These are phyloP conservation scores for Mustelus asterias DNA, from an alignment of 2,113 vertebrate genomes.

Conservation along the genomic window DNA sequence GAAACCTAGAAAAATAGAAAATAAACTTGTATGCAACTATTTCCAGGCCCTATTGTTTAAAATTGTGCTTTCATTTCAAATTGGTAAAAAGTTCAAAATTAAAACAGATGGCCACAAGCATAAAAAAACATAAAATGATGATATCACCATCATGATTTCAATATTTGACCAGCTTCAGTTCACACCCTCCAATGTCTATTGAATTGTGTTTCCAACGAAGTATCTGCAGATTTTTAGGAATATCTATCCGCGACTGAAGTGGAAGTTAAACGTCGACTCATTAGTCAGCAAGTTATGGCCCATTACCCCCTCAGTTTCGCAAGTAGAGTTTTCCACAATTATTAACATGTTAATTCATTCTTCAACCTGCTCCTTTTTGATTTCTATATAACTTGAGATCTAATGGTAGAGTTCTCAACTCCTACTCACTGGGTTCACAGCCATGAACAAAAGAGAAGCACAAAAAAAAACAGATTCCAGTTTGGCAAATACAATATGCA, in stretches of 20 bases:
- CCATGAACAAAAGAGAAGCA: neutral
- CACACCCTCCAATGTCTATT: neutral
- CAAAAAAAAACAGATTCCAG: neutral
- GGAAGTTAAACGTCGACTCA: neutral
- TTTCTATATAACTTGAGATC: neutral
- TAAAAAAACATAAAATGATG: neutral
- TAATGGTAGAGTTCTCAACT: neutral
- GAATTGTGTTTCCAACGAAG: neutral
- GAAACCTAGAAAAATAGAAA: slow-evolving; percentile 68
- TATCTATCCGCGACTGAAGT: neutral
- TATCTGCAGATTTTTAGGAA: neutral
- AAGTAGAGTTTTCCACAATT: neutral
- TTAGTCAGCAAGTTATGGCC: neutral
- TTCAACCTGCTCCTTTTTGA: neutral
- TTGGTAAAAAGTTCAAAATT: neutral
- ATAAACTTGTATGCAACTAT: neutral
- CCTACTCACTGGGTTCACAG: neutral
- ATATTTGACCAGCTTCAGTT: neutral
- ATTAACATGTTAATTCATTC: neutral
- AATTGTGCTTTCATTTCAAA: neutral
- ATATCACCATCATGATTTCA: neutral
- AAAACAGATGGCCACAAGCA: neutral
- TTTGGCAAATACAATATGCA: neutral
- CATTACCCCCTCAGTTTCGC: neutral
- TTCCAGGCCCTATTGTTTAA: neutral